Percentiles rank a stretch among this genome's conserved stretches.
Evolutionary conservation across 2,888 invertebrate genomes (phyloP).

Genomic region (Mylabris sibirica): DNA sequence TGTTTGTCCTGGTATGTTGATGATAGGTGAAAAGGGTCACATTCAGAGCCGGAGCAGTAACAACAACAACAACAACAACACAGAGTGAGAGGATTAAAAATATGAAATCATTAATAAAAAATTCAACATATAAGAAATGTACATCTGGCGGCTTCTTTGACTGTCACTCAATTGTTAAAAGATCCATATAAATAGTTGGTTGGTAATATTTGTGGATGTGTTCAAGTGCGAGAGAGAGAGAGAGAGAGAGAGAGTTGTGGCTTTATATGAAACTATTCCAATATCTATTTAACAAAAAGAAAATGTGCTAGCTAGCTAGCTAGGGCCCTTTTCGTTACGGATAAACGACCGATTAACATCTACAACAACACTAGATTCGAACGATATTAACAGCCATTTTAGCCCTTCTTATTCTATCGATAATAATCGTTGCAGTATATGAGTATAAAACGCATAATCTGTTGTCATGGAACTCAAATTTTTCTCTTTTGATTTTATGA

Average conservation of each 20-base stretch:
- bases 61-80: not conserved
- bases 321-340: not conserved
- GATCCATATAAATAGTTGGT: conserved; percentile 54
- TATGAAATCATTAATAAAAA: conserved; percentile 50
- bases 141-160: conserved; percentile 53
- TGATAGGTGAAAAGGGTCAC: conserved; percentile 48
- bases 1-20: conserved; percentile 42
- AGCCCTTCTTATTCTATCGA: not conserved
- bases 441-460: not conserved
- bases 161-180: conserved; percentile 56
- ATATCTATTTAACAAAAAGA: not conserved
- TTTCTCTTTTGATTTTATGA: not conserved
- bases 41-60: conserved; percentile 32
- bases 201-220: conserved; percentile 20
- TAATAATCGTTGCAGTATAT: not conserved
- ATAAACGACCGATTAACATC: conserved; percentile 6
- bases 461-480: not conserved
- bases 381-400: not conserved
- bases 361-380: not conserved
- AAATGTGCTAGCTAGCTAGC: not conserved
- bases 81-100: conserved; percentile 46
- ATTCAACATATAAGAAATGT: conserved; percentile 49
- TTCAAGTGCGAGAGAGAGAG: not conserved
- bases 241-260: not conserved
- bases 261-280: conserved; percentile 9